Evolutionary conservation across 2,113 vertebrate genomes (phyloP), one percentile per base, ranked within the genome.

Genomic region (Oncorhynchus mykiss): DNA sequence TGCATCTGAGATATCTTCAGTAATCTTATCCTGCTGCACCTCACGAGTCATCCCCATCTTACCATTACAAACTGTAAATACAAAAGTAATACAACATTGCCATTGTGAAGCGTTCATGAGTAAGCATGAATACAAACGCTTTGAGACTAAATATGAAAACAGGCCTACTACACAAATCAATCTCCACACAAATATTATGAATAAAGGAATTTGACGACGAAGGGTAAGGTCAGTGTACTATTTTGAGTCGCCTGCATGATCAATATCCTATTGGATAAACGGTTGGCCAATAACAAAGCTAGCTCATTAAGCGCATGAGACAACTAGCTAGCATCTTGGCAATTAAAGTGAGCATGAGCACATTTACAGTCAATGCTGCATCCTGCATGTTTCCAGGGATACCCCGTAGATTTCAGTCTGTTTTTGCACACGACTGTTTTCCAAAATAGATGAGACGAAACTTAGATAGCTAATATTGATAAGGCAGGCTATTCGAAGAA

Each of bases 191-290:
- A 14, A 54, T 51, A 72, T 11, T 62, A 71, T 11, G 8, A 14
- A 13, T 24, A 75, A 20, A 48, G 8, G 4, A n/a, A 45, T 62
- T 62, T 62, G n/a, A 8, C 18, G 0, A 9, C 59, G 0, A 8
- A 7, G 12, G 49, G 14, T 22, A 62, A 7, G n/a, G 4, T n/a
- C 2, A 62, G 6, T 22, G 59, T 22, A n/a, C 16, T 60, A 22
- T 20, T 60, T 60, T 22, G 20, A n/a, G 59, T 60, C 16, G 1
- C 6, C 54, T 72, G 71, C n/a, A 31, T 72, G 18, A 67, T 74
- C 24, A 20, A 45, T 39, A 67, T 72, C 34, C 67, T 68, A 78
- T 68, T 74, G 80, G 72, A 68, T 77, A 67, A 20, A 78, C n/a
- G 66, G 22, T 48, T 31, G 22, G 67, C 72, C 68, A 75, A 74